Conservation (phyloP, 1,140 invertebrate species). For the Tetramorium parvispinum region DNA sequence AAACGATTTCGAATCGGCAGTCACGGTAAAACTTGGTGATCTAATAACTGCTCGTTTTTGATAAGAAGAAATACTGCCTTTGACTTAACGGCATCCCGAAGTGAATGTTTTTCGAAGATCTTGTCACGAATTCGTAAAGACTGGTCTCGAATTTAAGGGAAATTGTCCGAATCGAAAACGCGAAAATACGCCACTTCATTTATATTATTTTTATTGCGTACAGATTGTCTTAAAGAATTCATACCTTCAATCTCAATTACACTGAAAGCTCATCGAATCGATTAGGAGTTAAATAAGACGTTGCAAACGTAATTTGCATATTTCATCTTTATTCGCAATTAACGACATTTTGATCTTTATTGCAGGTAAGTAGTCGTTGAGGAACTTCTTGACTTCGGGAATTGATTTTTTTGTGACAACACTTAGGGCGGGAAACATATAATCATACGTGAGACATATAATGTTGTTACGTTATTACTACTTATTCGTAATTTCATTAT, state of each 20-base stretch:
- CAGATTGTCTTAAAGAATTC: neutral
- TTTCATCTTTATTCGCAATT: neutral
- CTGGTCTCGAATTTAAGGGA: neutral
- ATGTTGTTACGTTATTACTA: neutral
- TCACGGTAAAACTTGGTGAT: neutral
- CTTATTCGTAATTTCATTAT: slow-evolving; percentile 40
- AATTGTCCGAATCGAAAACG: neutral
- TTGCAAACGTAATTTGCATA: neutral
- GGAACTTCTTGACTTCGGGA: neutral
- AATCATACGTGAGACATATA: slow-evolving; percentile 7
- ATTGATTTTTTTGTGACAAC: neutral
- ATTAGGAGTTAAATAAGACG: neutral
- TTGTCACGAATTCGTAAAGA: neutral
- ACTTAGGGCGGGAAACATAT: neutral
- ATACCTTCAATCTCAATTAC: neutral
- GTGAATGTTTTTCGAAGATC: neutral
- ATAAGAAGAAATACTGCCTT: slow-evolving; percentile 26
- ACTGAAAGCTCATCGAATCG: neutral
- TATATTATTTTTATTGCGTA: neutral
- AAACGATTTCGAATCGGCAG: slow-evolving; percentile 30
- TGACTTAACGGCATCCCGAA: neutral
- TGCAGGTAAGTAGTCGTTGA: neutral
- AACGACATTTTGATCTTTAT: neutral
- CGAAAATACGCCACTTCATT: neutral
- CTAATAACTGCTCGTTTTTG: slow-evolving; percentile 37